These are phyloP conservation scores for Leptopterna dolabrata DNA, from an alignment of 2,888 invertebrate genomes.

Conservation along the genomic window DNA sequence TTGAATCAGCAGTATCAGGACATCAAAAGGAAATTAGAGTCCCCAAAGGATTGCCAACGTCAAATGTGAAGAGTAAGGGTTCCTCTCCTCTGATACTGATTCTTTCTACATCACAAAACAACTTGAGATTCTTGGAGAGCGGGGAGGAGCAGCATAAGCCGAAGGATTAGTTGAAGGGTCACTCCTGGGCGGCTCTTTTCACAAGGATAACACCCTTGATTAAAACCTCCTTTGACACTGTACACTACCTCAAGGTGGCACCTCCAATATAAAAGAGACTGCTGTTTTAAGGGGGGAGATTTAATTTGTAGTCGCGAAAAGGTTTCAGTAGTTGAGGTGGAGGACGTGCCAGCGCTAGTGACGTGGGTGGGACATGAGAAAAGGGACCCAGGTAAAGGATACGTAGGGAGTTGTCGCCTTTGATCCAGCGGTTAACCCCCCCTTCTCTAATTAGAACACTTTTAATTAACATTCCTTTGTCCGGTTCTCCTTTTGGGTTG, in stretches of 20 bases:
- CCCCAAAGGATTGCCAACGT: background rate
- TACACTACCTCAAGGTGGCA: background rate
- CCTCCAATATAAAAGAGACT: background rate
- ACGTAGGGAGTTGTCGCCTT: conserved; percentile 37
- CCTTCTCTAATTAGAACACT: conserved; percentile 56
- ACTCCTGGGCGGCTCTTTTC: background rate
- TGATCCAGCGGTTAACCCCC: conserved; percentile 54
- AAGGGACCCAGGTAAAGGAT: conserved; percentile 22
- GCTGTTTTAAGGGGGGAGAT: conserved; percentile 53
- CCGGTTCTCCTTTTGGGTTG: conserved; percentile 27
- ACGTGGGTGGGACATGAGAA: background rate
- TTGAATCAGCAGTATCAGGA: background rate
- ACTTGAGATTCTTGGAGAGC: background rate
- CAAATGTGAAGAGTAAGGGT: background rate
- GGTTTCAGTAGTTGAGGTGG: conserved; percentile 24
- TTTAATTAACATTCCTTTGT: conserved; percentile 58
- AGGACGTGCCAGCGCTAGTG: background rate
- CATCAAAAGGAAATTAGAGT: background rate
- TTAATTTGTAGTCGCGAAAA: conserved; percentile 53
- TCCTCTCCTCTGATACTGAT: background rate
- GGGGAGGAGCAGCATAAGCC: background rate
- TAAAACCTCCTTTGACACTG: conserved; percentile 53
- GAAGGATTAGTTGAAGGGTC: background rate
- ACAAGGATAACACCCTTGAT: conserved; percentile 21
- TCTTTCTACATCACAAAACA: background rate